A percentile compares a stretch with the other conserved stretches of the same genome.
These are phyloP conservation scores for Bursaphelenchus mucronatus DNA, from an alignment of 1,140 invertebrate genomes.

Conservation along the genomic window DNA sequence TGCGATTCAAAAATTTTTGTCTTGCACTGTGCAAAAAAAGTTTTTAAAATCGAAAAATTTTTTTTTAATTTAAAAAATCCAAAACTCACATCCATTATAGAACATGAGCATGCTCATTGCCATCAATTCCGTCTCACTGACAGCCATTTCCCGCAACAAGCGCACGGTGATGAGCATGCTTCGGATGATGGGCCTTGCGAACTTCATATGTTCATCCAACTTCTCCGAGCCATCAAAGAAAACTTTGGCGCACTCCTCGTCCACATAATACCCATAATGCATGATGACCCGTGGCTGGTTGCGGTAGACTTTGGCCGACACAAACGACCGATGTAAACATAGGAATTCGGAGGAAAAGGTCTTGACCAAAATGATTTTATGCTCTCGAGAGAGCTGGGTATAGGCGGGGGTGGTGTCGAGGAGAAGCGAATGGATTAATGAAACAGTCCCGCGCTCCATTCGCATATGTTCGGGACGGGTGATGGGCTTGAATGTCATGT, in stretches of 20 bases:
- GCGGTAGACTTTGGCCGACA: not conserved
- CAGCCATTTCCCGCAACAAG: not conserved
- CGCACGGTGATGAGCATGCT: not conserved
- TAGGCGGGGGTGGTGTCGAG: slow-evolving; percentile 4
- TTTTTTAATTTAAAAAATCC: too few relatives aligned
- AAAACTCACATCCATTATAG: not conserved
- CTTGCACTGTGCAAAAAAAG: too few relatives aligned
- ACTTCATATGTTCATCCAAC: slow-evolving; percentile 10
- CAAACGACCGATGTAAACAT: not conserved
- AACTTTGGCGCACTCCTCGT: not conserved
- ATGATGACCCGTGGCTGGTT: slow-evolving; percentile 6
- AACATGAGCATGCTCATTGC: slow-evolving; percentile 4
- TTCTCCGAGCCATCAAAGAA: slow-evolving; percentile 10
- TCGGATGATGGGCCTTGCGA: not conserved
- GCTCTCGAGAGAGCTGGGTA: not conserved
- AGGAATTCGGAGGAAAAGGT: slow-evolving; percentile 9
- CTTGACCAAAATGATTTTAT: not conserved
- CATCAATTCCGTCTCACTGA: slow-evolving; percentile 7
- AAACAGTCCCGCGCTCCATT: slow-evolving; percentile 3
- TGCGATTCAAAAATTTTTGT: not conserved
- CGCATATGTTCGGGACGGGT: not conserved
- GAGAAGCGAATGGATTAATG: not conserved
- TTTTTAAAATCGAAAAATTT: too few relatives aligned
- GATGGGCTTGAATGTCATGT: not conserved
- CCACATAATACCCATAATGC: slow-evolving; percentile 1